A percentile compares a stretch with the other conserved stretches of the same genome.
phyloP scores from a whole-genome alignment of 2,888 invertebrate species.

The Hydropsyche betteni region DNA sequence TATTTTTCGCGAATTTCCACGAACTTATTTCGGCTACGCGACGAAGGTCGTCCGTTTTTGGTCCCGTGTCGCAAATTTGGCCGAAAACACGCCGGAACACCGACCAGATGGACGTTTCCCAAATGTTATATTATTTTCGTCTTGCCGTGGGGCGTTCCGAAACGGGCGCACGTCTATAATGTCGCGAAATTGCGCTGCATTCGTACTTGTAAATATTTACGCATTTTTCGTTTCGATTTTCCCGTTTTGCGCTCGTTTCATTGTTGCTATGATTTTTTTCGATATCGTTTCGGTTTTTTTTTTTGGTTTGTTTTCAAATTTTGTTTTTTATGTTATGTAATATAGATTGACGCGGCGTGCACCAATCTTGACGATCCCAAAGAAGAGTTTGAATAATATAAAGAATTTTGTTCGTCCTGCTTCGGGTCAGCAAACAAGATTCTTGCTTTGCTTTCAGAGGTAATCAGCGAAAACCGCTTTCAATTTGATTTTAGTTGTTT shows the following conservation, averaged over 20 bases:
- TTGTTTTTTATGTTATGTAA: slow-evolving; percentile 27
- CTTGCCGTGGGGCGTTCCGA: too few relatives aligned
- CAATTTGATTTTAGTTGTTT: too few relatives aligned
- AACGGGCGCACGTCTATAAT: too few relatives aligned
- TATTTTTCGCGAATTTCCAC: too few relatives aligned
- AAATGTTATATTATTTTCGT: too few relatives aligned
- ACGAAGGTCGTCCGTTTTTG: too few relatives aligned
- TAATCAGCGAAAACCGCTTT: slow-evolving; percentile 7
- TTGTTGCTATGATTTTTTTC: not conserved
- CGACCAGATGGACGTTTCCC: too few relatives aligned
- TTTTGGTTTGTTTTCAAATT: slow-evolving; percentile 13
- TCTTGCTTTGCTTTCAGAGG: slow-evolving; percentile 23
- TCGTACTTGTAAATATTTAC: not conserved
- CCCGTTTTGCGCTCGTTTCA: not conserved
- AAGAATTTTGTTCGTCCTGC: slow-evolving; percentile 2
- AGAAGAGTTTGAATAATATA: slow-evolving; percentile 5
- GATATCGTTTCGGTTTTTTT: not conserved
- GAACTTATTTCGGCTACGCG: too few relatives aligned
- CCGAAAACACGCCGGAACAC: too few relatives aligned
- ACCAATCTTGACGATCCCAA: slow-evolving; percentile 13
- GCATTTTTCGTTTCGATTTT: not conserved
- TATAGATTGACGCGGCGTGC: slow-evolving; percentile 7
- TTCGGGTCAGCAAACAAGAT: slow-evolving; percentile 25
- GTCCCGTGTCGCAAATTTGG: too few relatives aligned
- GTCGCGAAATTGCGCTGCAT: too few relatives aligned